A percentile compares a stretch with the other conserved stretches of the same genome.
Conservation (phyloP, 2,888 invertebrate species). For the Agonopterix alstromeriana region DNA sequence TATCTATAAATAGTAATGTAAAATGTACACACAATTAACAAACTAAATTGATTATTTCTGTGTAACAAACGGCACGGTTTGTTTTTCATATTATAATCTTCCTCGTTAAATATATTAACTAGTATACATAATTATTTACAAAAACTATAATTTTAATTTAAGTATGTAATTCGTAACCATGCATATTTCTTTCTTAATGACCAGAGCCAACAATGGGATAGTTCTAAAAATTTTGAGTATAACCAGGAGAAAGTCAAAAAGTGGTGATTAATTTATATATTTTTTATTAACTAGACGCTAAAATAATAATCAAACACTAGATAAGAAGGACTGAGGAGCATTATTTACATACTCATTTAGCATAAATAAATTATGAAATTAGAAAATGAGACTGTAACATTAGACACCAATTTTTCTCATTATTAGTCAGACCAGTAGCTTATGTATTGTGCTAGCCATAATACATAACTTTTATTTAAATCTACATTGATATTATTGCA, state of each 20-base stretch:
- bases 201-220: not conserved
- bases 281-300: not conserved
- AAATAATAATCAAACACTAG: not conserved
- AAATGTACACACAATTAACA: not conserved
- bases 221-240: too few relatives aligned
- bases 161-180: not conserved
- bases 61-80: too few relatives aligned
- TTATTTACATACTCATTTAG: not conserved
- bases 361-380: not conserved
- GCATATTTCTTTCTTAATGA: not conserved
- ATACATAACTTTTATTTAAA: not conserved
- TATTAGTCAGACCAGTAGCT: too few relatives aligned
- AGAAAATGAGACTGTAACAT: not conserved
- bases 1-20: not conserved
- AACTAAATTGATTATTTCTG: too few relatives aligned
- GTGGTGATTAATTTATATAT: not conserved
- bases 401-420: too few relatives aligned
- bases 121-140: slow-evolving; percentile 3
- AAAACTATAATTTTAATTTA: slow-evolving; percentile 1
- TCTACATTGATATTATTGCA: slow-evolving; percentile 1
- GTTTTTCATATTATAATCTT: too few relatives aligned
- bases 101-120: too few relatives aligned
- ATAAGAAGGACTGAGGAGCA: not conserved
- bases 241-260: too few relatives aligned
- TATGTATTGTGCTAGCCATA: not conserved